Evolutionary conservation across 2,888 invertebrate genomes (phyloP), one percentile per base, ranked within the genome.

Genomic region (Pristionchus exspectatus): DNA sequence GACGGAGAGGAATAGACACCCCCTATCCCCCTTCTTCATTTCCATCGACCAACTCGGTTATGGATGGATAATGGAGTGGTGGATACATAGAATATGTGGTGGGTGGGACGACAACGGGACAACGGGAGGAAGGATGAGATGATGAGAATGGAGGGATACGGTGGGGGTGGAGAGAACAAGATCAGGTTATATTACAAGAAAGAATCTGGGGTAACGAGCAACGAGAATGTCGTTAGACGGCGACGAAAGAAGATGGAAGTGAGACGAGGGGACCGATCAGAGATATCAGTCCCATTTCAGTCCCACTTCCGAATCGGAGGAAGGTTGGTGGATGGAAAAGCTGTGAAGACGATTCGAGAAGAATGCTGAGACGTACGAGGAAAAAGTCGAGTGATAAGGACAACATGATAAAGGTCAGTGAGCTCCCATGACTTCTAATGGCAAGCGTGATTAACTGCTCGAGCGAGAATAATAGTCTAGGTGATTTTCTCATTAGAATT

Each of bases 201-300:
- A 27, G 50, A 81, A 77, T 77, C 63, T 63, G 24, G 21, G 50
- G 81, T 81, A 81, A 81, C 81, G 81, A 81, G 81, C 12, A 63
- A n/a, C 63, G n/a, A 50, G 50, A 81, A 81, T 81, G 81, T 54
- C 81, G 50, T 81, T 81, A 81, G 81, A n/a, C 81, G 81, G 81
- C 81, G 81, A 24, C 38, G 44, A 44, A 77, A 44, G 81, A 21
- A 21, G 54, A 54, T 50, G 50, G 50, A 81, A 81, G 81, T 50
- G 50, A 50, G 81, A 81, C n/a, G 81, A 21, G 44, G 50, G 4
- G 59, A 59, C 56, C 50, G 21, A 59, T 38, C 30, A 9, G 50
- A 18, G 30, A 33, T 38, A 30, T 84, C 59, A 24, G 12, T 30
- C 3, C 24, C 59, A 85, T 59, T 85, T 59, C 59, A 85, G n/a